Conservation (phyloP, 2,888 invertebrate species). For the Tanypteryx hageni region DNA sequence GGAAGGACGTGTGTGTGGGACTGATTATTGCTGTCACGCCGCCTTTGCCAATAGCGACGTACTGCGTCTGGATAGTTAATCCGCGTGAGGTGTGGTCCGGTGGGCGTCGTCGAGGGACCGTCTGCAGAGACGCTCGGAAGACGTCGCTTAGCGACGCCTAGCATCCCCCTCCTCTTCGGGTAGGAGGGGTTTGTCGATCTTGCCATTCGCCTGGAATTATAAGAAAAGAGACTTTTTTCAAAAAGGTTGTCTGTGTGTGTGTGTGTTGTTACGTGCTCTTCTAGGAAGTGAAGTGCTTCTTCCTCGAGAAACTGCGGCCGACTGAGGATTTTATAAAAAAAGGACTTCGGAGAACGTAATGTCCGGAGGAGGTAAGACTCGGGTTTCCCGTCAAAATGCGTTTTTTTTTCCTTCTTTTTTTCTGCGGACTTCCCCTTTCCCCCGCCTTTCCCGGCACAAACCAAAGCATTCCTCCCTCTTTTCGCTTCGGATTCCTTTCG, state of each 20-base stretch:
- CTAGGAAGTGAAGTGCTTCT: not conserved
- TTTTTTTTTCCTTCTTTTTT: not conserved
- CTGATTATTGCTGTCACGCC: not conserved
- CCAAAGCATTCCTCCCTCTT: not conserved
- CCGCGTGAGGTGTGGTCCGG: not conserved
- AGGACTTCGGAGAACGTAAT: not conserved
- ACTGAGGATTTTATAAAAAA: not conserved
- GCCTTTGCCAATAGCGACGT: not conserved
- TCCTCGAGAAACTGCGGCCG: not conserved
- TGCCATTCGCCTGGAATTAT: too few relatives aligned
- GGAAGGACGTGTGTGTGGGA: not conserved
- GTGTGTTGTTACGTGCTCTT: not conserved
- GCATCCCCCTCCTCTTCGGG: too few relatives aligned
- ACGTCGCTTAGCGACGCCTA: not conserved
- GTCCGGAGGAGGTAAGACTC: not conserved
- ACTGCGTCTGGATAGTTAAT: not conserved
- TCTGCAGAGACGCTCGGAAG: not conserved
- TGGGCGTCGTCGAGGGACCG: not conserved
- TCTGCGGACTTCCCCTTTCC: too few relatives aligned
- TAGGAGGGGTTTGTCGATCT: too few relatives aligned
- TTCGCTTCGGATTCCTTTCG: not conserved
- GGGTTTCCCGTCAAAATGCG: not conserved
- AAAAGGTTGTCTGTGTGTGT: not conserved
- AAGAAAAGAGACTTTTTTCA: too few relatives aligned
- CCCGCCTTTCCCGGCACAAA: too few relatives aligned